Conservation (phyloP, 2,113 vertebrate genomes). For the Apodemus speciosus region DNA sequence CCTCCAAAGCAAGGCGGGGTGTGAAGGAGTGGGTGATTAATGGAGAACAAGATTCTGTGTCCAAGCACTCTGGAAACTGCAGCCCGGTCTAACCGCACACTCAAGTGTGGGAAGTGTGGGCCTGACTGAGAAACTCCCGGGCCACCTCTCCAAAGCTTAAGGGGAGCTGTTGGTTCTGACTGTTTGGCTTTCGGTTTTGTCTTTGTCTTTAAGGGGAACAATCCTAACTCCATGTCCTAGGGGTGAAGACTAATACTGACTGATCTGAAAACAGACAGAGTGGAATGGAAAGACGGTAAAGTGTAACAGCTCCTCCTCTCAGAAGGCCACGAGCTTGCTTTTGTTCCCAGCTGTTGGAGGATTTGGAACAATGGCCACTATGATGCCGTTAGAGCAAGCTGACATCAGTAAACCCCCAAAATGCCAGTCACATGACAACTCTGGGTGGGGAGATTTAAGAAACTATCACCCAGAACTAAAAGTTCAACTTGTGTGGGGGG, state of each 20-base stretch:
- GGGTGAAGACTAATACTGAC: neutral
- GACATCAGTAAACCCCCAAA: constrained; percentile 72
- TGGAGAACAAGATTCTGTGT: neutral
- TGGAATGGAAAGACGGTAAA: neutral
- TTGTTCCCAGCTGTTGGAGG: constrained; percentile 65
- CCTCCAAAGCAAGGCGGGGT: neutral
- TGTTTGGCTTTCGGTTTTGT: no score
- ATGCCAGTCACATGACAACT: constrained; percentile 49
- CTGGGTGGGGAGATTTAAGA: constrained; percentile 64
- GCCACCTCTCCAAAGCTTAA: neutral
- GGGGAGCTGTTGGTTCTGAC: neutral
- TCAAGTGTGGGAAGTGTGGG: constrained; percentile 3
- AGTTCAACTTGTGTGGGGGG: constrained; percentile 80
- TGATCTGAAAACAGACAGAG: neutral
- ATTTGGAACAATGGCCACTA: constrained; percentile 55
- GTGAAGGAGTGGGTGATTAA: neutral
- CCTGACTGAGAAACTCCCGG: constrained; percentile 28
- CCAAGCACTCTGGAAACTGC: neutral
- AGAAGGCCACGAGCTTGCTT: constrained; percentile 40
- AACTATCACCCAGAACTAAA: constrained; percentile 52
- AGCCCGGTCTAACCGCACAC: constrained; percentile 1
- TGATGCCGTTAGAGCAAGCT: constrained; percentile 76
- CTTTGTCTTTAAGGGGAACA: neutral
- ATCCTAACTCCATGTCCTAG: neutral
- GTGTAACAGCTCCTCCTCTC: neutral